Base-by-base conservation (phyloP, 1,140 invertebrate genomes). In the Brachionus plicatilis region DNA sequence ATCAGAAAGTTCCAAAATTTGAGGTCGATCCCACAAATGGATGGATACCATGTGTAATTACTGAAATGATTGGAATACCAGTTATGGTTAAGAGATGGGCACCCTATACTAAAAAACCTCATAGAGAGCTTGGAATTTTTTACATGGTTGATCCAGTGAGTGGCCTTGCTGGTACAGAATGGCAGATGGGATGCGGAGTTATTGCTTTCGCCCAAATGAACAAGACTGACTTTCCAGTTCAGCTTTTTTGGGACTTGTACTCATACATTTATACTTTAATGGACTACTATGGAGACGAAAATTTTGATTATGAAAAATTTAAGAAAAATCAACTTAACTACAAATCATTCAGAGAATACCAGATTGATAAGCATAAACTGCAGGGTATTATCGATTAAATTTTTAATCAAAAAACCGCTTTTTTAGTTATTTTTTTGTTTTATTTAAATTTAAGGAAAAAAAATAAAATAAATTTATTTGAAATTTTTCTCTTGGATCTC, bases 171-270 rank as follows among this genome's bases (percentile, higher is more conserved):
- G 33, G 37, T 17, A 12, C 1, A 5, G 70, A 75, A 75, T 75
- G 70, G 70, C 70, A 75, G 37, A 43, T 3, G 1, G 41, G 70
- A 43, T 41, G 33, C 14, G 70, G 70, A 17, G 41, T 45, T 45
- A 45, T 75, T 43, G 70, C 70, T n/a, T 45, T 75, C 20, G 70
- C 70, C 17, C 33, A 17, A 45, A 14, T 20, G 14, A 41, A 75
- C 37, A 75, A 45, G 45, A 75, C 41, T 43, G 70, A 75, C 41
- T 43, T 75, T 24, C 17, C 37, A 17, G 70, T 75, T 4, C 70
- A 75, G 20, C 70, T 75, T 24, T 75, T 75, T 9, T 75, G 70
- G 70, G 70, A 75, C 9, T 11, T 75, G 6, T 75, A 75, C 20
- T 75, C 70, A 2, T 75, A 75, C 41, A 75, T 75, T 17, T 75